Percentiles rank a stretch among this genome's conserved stretches.
Evolutionary conservation across 2,888 invertebrate genomes (phyloP).

Genomic region (Bombylius major): DNA sequence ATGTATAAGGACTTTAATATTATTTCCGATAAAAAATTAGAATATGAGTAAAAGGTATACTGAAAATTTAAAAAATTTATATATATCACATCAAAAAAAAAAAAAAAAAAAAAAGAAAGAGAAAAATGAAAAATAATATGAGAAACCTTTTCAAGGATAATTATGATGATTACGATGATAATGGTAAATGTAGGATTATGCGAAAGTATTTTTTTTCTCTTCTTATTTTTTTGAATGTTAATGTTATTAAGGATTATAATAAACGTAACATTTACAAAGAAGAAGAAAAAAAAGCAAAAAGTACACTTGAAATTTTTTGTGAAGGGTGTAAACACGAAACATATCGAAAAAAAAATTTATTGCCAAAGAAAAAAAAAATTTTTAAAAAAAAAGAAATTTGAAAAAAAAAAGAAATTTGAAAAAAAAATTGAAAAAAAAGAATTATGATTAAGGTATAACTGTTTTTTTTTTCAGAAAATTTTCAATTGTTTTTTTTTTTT

Average conservation of each 20-base stretch:
- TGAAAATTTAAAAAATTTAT: background rate
- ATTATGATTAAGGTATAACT: too few species aligned
- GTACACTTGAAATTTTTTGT: too few species aligned
- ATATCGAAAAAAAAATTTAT: slow-evolving; percentile 12
- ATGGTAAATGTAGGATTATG: background rate
- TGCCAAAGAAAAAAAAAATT: slow-evolving; percentile 12
- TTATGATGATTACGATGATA: background rate
- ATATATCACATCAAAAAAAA: background rate
- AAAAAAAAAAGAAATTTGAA: background rate
- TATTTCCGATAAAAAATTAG: background rate
- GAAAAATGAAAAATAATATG: too few species aligned
- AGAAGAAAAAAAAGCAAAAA: too few species aligned
- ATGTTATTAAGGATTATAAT: background rate
- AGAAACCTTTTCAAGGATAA: background rate
- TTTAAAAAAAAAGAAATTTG: background rate
- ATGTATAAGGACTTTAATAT: background rate
- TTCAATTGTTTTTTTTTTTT: too few species aligned
- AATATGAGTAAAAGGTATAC: background rate
- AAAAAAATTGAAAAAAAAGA: background rate
- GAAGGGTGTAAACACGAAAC: slow-evolving; percentile 10
- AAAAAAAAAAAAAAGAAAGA: background rate
- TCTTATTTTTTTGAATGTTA: background rate
- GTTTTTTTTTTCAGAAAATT: too few species aligned
- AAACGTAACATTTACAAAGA: too few species aligned
- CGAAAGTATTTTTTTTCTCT: too few species aligned